Percentiles rank a stretch among this genome's conserved stretches.
Evolutionary conservation across 2,113 vertebrate species (phyloP).

Genomic region (Syrmaticus mikado): DNA sequence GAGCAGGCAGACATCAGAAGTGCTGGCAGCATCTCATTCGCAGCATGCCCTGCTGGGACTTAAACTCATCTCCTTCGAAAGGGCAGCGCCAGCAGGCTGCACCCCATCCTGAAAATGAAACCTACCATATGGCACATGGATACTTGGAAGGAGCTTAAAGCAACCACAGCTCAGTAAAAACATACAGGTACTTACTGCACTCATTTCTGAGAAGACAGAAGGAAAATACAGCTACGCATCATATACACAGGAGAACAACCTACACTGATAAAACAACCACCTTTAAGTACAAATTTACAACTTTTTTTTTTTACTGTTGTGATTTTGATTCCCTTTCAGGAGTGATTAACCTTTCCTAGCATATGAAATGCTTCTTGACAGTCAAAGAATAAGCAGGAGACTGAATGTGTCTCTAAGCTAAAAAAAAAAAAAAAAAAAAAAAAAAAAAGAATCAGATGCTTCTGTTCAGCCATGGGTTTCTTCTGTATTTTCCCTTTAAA

Average conservation of each 20-base stretch:
- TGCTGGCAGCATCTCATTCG: background rate
- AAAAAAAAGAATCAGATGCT: background rate
- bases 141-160: background rate
- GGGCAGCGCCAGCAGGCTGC: background rate
- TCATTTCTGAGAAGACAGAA: background rate
- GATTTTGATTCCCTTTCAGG: conserved; percentile 44
- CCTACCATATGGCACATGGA: background rate
- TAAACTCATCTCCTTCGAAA: background rate
- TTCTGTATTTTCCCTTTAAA: conserved; percentile 24
- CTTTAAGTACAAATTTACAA: background rate
- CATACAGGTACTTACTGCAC: background rate
- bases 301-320: background rate
- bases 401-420: conserved; percentile 23
- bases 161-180: background rate
- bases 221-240: background rate
- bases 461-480: background rate
- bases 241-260: conserved; percentile 3
- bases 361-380: conserved; percentile 28
- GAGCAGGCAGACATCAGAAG: background rate
- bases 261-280: background rate
- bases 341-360: conserved; percentile 51
- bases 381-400: conserved; percentile 45
- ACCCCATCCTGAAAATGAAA: background rate
- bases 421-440: background rate
- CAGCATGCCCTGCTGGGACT: background rate